Evolutionary conservation across 2,113 vertebrate genomes (phyloP), one percentile per base, ranked within the genome.

Genomic region (Forbesichthys papilliferus): DNA sequence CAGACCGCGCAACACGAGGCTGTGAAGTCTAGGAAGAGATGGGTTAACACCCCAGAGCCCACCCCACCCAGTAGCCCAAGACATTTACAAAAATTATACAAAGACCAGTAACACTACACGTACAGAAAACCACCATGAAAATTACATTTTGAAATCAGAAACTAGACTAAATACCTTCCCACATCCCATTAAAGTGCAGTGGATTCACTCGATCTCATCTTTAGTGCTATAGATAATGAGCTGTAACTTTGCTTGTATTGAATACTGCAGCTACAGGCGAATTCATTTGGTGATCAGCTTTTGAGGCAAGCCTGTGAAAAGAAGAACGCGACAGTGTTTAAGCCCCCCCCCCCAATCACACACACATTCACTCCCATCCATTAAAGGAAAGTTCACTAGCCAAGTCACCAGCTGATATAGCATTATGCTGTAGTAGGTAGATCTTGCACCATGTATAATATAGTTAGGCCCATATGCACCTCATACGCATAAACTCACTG

Each of bases 11-110:
- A 86, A 82, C 82, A 68, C 53, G 58, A 87, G 90, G 91, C 92
- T 94, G 93, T 85, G 73, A 90, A 92, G 75, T 91, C 92, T 93
- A 87, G 90, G 86, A 87, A 92, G 74, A 93, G 69, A 93, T 85
- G 74, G 72, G 86, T 93, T 94, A 93, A 91, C 77, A 59, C 57
- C 81, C 86, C 86, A 75, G 75, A 83, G 8, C 86, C 76, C 77
- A 51, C 79, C 73, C 9, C 84, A n/a, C 83, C 72, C 77, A 60
- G 64, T 27, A 73, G 54, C 55, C 69, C 74, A 73, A 48, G 61
- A 64, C 7, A 77, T 63, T 20, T 68, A 12, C 55, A 79, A 51
- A 10, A 68, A 86, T 56, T 49, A 9, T 9, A 33, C 18, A 58
- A 58, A 34, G 7, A 27, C 83, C 53, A 75, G 16, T 63, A 68